These are phyloP conservation scores for Echinarachnius parma DNA, from an alignment of 53 echinoderm and acorn worm genomes.

Conservation along the genomic window DNA sequence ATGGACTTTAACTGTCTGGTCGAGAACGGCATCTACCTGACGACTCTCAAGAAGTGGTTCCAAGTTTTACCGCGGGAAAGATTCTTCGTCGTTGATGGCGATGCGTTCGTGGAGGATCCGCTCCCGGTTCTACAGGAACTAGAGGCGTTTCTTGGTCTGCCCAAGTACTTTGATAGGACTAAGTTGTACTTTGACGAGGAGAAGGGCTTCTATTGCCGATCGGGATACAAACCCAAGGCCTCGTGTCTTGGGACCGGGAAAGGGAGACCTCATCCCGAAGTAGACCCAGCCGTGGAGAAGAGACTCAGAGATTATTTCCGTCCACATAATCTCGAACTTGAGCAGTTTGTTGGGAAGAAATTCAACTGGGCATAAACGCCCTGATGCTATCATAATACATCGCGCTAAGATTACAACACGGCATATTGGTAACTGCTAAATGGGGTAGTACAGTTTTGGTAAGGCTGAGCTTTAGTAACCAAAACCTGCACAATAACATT, in stretches of 20 bases:
- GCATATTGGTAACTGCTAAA: too few relatives aligned
- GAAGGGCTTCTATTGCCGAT: constrained; percentile 6
- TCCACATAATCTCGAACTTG: constrained; percentile 4
- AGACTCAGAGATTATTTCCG: constrained; percentile 1
- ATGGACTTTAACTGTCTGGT: constrained; percentile 2
- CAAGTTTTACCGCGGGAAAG: neutral
- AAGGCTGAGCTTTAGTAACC: too few relatives aligned
- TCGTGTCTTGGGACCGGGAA: neutral
- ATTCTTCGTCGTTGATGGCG: constrained; percentile 16
- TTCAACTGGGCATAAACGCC: neutral
- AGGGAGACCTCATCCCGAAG: neutral
- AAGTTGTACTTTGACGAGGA: constrained; percentile 4
- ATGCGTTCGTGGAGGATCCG: neutral
- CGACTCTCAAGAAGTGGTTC: neutral
- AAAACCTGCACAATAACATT: too few relatives aligned
- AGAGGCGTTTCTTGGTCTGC: constrained; percentile 6
- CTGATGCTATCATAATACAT: too few relatives aligned
- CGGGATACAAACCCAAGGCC: neutral
- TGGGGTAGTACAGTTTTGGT: too few relatives aligned
- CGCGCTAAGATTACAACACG: too few relatives aligned
- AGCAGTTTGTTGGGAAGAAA: neutral
- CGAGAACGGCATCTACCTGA: neutral
- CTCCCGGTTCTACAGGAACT: constrained; percentile 11
- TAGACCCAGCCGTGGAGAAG: neutral
- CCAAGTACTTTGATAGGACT: constrained; percentile 9